Conservation (phyloP, 2,888 invertebrate genomes). For the Ornithoptera priamus region DNA sequence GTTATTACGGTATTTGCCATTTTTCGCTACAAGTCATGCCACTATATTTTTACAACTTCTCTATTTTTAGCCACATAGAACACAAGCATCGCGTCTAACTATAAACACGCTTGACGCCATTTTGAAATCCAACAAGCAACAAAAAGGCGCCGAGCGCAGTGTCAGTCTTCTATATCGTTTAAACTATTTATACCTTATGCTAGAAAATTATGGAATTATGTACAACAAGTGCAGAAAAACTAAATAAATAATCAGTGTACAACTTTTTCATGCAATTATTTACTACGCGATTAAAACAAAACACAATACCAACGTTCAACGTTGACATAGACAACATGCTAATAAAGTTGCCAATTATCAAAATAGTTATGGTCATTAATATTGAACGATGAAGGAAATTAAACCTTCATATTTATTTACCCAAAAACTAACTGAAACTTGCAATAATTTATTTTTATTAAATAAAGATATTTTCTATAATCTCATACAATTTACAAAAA, state of each 20-base stretch:
- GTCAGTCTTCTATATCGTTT: not conserved
- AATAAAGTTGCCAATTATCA: constrained; percentile 11
- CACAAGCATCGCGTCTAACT: constrained; percentile 71
- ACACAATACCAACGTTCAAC: constrained; percentile 25
- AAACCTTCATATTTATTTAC: no score
- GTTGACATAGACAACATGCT: constrained; percentile 12
- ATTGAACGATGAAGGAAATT: no score
- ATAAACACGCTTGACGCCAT: constrained; percentile 74
- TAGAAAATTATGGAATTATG: not conserved
- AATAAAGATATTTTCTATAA: no score
- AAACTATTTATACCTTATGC: not conserved
- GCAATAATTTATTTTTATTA: no score
- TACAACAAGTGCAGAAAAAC: not conserved
- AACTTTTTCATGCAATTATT: constrained; percentile 15
- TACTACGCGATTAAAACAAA: constrained; percentile 24
- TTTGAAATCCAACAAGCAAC: constrained; percentile 54
- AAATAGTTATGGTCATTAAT: not conserved
- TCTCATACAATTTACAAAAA: no score
- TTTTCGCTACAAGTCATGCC: constrained; percentile 59
- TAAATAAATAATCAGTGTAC: not conserved
- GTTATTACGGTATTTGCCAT: constrained; percentile 80
- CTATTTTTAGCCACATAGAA: constrained; percentile 69
- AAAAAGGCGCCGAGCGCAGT: constrained; percentile 32
- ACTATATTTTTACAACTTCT: constrained; percentile 57
- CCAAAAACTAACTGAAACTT: no score